Base-by-base conservation (phyloP, 2,113 vertebrate genomes). In the Lepisosteus osseus region DNA sequence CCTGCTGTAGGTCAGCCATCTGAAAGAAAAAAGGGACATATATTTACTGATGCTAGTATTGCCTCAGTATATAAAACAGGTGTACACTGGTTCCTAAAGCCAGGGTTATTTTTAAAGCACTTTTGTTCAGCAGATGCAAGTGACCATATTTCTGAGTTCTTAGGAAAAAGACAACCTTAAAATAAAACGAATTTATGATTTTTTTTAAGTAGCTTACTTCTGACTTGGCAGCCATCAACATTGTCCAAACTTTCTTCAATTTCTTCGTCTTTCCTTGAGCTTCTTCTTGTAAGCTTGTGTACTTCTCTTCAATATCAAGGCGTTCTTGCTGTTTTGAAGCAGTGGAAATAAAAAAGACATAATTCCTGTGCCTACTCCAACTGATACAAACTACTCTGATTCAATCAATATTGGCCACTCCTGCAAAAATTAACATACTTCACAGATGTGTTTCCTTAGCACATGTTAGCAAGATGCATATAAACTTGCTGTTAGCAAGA, bases 221-320 rank as follows among this genome's bases (percentile, higher is more conserved):
- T 54, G 97, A 97, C 74, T 99, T 99, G 40, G 97, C 97, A 79
- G 96, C 97, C 96, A 99, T 99, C 65, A 99, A 86, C 97, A 99
- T 99, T 67, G 96, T 99, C 97, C 97, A 99, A 3, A 99, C 97
- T 89, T 99, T 99, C 89, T 99, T 99, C 81, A 99, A 84, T 67
- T 99, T 99, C 82, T 98, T 99, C 63, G 97, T 99, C 85, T 98
- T 99, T 57, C 97, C 97, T 77, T 99, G 97, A 1, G 97, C 97
- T 79, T 99, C 97, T 64, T 99, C 97, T 86, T 99, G 97, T 66
- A 99, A 92, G 79, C 93, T 99, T 62, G 97, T 98, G 84, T 99
- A 99, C 75, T 99, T 99, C 88, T 99, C 97, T 84, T 99, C 97
- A 2, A 99, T 98, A 84, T 98, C 97, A 84, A 99, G 84, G 45